phyloP scores from a whole-genome alignment of 2,888 invertebrate genomes.

The Gymnosoma rotundatum region DNA sequence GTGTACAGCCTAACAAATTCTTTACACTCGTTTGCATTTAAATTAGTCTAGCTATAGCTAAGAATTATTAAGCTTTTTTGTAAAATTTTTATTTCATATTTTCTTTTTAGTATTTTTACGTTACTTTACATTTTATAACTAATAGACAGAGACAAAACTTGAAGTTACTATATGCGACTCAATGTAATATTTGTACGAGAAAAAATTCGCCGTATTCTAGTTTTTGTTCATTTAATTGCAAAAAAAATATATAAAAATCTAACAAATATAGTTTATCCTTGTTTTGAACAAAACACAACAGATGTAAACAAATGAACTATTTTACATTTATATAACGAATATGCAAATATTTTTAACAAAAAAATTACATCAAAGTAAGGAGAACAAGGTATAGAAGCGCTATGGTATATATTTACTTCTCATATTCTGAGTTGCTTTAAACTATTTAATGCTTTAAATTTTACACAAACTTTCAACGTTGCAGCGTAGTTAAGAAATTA shows the following conservation, averaged over 20 bases:
- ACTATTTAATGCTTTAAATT: no score
- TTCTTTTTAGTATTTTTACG: neutral
- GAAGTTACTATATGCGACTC: neutral
- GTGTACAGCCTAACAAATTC: neutral
- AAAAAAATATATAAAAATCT: neutral
- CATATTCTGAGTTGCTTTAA: no score
- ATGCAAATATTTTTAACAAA: neutral
- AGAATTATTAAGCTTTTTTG: no score
- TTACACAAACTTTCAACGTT: no score
- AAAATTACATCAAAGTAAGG: neutral
- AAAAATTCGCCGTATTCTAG: conserved; percentile 12
- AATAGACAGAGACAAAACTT: conserved; percentile 16
- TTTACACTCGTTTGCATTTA: conserved; percentile 30
- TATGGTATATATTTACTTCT: neutral
- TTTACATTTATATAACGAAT: conserved; percentile 37
- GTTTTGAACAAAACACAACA: conserved; percentile 2
- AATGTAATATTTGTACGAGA: neutral
- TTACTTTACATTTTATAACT: neutral
- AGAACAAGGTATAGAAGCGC: neutral
- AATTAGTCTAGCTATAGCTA: conserved; percentile 28
- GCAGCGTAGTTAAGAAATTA: no score
- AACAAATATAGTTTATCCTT: conserved; percentile 15
- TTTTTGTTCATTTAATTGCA: conserved; percentile 32
- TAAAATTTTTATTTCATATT: conserved; percentile 11
- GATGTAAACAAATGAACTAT: neutral